Evolutionary conservation across 2,797 vertebrate genomes (phyloP).

Genomic region (Amazona finschi): DNA sequence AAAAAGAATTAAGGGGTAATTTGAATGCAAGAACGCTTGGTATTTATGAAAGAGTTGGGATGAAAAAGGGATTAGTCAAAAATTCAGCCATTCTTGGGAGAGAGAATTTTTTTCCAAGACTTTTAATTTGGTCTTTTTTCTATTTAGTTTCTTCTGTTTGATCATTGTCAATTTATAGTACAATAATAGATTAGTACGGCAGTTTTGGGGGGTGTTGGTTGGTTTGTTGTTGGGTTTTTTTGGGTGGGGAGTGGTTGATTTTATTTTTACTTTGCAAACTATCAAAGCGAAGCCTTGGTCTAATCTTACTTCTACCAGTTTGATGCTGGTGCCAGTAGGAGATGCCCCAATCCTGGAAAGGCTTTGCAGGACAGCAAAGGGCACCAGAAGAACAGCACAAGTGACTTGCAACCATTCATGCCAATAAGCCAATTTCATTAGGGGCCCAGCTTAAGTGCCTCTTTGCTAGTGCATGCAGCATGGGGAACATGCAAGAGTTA

Average conservation of each 20-base stretch:
- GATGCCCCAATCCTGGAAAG: background rate
- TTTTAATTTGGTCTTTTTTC: background rate
- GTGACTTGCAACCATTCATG: background rate
- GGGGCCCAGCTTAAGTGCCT: background rate
- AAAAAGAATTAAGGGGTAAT: background rate
- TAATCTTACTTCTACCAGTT: background rate
- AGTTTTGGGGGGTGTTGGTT: accelerated
- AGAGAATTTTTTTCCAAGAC: background rate
- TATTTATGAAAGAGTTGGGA: background rate
- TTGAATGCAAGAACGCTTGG: background rate
- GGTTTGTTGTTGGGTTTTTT: background rate
- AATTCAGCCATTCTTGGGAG: background rate
- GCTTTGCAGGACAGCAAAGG: background rate
- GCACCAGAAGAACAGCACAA: background rate
- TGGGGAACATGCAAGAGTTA: background rate
- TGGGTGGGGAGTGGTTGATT: background rate
- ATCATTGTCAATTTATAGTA: background rate
- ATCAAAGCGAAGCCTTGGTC: background rate
- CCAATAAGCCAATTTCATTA: background rate
- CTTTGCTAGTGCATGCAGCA: background rate
- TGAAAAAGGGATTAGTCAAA: background rate
- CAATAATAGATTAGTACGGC: background rate
- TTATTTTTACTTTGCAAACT: background rate
- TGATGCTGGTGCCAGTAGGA: background rate
- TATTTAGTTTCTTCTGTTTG: background rate